Conservation (phyloP, 2,797 vertebrate species). For the Choloepus didactylus region DNA sequence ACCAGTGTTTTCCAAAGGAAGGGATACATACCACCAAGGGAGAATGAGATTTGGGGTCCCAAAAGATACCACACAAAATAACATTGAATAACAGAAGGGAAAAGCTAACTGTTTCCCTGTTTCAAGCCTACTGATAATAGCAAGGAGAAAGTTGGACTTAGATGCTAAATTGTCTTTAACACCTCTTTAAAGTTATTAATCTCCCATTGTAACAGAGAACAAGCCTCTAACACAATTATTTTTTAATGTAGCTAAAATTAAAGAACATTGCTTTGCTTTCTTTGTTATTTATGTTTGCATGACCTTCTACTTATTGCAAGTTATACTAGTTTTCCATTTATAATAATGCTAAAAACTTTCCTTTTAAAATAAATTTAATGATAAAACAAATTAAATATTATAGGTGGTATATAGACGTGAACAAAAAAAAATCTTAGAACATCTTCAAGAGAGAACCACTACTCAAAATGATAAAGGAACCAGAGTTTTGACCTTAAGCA, state of each 20-base stretch:
- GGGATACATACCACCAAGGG: neutral
- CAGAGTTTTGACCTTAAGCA: neutral
- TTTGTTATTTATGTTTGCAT: constrained; percentile 3
- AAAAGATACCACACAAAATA: neutral
- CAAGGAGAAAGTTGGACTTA: neutral
- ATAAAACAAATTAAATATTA: neutral
- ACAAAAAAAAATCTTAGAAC: neutral
- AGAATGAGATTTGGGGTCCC: neutral
- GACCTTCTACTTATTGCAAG: neutral
- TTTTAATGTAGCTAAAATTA: neutral
- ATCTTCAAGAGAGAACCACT: neutral
- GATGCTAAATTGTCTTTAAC: neutral
- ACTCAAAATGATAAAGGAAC: neutral
- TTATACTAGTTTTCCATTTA: constrained; percentile 25
- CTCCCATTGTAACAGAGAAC: neutral
- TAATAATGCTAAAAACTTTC: neutral
- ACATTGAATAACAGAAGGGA: neutral
- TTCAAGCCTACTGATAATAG: neutral
- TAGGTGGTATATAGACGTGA: neutral
- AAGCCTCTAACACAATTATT: neutral
- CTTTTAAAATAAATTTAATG: constrained; percentile 16
- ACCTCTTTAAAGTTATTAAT: constrained; percentile 3
- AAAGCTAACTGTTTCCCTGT: neutral
- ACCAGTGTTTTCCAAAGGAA: neutral
- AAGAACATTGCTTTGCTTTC: neutral